Evolutionary conservation across 2,797 vertebrate species (phyloP), one percentile per base, ranked within the genome.

Genomic region (Gadopsis marmoratus): DNA sequence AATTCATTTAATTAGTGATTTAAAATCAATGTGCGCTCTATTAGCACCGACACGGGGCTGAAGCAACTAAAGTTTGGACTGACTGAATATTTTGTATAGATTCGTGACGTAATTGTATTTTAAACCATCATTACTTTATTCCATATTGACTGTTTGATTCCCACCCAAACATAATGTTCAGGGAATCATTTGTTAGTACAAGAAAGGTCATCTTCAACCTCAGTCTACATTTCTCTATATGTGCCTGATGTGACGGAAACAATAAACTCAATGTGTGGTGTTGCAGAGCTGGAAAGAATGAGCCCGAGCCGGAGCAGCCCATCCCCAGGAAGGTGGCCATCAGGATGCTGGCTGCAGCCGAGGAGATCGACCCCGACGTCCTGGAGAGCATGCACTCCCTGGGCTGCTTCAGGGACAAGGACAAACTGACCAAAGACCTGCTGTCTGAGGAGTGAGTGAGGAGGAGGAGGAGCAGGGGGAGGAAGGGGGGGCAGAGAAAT

Each of bases 311-410:
- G 0, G 97, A 99, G 93, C 97, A 99, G 95, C 98, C 98, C 4
- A 92, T 97, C 70, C 97, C 97, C 64, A 95, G 98, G 85, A 99
- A 99, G 94, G 98, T 99, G 92, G 95, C 97, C 91, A 97, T 99
- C 93, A 96, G 97, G 89, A 97, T 89, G 6, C 95, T 99, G 74
- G 97, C 97, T 60, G 93, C 97, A 12, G 89, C 96, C 62, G 98
- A 99, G 90, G 98, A 99, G 89, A 97, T 99, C 11, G 98, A 99
- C 93, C 98, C 98, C 0, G 98, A 99, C 2, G 98, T 99, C 87
- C 95, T 99, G 94, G 98, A 99, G 93, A 99, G 98, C 95, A 99
- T 99, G 98, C 97, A 99, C 93, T 99, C 98, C 0, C 96, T 99
- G 89, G 98, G 98, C 94, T 99, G 98, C 94, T 99, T 99, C 96